Base-by-base conservation (phyloP, 2,113 vertebrate genomes). In the Dissostichus mawsoni region DNA sequence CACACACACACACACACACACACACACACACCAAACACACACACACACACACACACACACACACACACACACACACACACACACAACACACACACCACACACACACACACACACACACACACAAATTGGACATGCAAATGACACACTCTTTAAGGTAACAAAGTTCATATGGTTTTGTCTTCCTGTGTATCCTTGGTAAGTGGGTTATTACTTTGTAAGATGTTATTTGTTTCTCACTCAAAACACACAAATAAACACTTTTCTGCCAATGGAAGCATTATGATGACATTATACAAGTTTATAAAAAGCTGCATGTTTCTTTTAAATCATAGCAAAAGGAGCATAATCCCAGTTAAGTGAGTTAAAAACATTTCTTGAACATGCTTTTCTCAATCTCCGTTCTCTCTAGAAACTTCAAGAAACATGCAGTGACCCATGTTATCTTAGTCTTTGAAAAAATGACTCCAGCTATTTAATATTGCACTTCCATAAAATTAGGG, bases 131-230 rank as follows among this genome's bases (percentile, higher is more conserved):
- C 23, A 13, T 53, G 17, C 66, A 59, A 71, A 66, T 0, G 17
- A 50, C 66, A 48, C 1, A 63, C 69, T 55, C 52, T 67, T 29
- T 8, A 20, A 74, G 69, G 69, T 61, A 71, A 51, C 62, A 69
- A 12, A 69, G 41, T 69, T 64, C 33, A 80, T 56, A 41, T 41
- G 36, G 0, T 18, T 3, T 36, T 53, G 67, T 51, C 47, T 7
- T 59, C 25, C 8, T 9, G 41, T 69, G 1, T 0, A 7, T 77
- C 51, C 69, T 69, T 69, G 48, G 18, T 20, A 10, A 23, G 11
- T 36, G 64, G 0, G 18, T 51, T 81, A 64, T 57, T 4, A 29
- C 36, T 64, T 57, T 50, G 6, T 50, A 20, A 53, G 5, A 16
- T 16, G 16, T 25, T 16, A 14, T 47, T 16, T 47, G 5, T 11